phyloP scores from a whole-genome alignment of 2,797 vertebrate genomes.

The Gadopsis bispinosus region DNA sequence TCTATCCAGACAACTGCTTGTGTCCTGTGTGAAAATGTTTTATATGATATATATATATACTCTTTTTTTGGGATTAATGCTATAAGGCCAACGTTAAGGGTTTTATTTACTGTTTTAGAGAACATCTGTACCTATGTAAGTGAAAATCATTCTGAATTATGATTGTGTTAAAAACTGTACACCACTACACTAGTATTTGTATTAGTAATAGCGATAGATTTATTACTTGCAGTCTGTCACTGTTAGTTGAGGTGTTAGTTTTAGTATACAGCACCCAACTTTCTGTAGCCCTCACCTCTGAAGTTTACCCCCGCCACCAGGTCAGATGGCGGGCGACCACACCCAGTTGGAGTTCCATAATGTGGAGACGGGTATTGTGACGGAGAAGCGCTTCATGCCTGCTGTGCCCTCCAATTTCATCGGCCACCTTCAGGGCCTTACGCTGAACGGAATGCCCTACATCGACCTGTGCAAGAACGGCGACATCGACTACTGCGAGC shows the following conservation, averaged over 20 bases:
- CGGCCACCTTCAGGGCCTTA: constrained; percentile 96
- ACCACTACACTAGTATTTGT: not conserved
- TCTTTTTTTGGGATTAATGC: constrained; percentile 8
- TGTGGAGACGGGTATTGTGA: constrained; percentile 98
- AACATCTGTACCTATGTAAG: constrained; percentile 46
- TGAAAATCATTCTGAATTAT: constrained; percentile 34
- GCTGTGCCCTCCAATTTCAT: constrained; percentile 99
- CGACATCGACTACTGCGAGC: constrained; percentile 99
- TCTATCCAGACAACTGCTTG: constrained; percentile 1
- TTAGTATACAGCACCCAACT: constrained; percentile 29
- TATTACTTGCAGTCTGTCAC: not conserved
- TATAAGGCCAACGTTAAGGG: constrained; percentile 29
- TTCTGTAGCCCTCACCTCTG: constrained; percentile 63
- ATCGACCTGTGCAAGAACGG: constrained; percentile 99
- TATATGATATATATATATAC: not conserved
- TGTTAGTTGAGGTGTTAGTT: constrained; percentile 5
- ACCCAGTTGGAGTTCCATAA: constrained; percentile 99
- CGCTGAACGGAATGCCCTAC: constrained; percentile 98
- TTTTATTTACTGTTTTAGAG: constrained; percentile 52
- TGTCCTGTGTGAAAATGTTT: constrained; percentile 1
- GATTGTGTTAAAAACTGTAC: not conserved
- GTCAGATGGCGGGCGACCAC: constrained; percentile 98
- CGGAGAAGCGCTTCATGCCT: constrained; percentile 95
- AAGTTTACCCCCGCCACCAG: constrained; percentile 83
- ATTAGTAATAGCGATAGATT: constrained; percentile 1